Percentiles rank a stretch among this genome's conserved stretches.
Conservation (phyloP, 1,140 invertebrate genomes). For the Thaumetopoea pityocampa region DNA sequence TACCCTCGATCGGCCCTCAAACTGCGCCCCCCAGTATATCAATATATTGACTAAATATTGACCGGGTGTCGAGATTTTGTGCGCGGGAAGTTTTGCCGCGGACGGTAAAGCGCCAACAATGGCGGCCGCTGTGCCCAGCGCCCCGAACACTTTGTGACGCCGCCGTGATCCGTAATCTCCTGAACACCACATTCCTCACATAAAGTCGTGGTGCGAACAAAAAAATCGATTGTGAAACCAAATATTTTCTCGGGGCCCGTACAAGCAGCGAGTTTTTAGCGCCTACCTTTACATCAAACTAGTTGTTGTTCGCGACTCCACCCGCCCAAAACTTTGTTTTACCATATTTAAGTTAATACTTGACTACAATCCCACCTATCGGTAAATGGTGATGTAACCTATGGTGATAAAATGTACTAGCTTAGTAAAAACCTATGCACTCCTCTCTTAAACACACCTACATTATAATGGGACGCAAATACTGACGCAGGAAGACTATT, state of each 20-base stretch:
- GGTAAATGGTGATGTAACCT: too few species aligned
- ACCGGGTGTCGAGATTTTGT: neutral
- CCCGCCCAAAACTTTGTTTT: too few species aligned
- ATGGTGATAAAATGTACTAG: too few species aligned
- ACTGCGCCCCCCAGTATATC: constrained; percentile 2
- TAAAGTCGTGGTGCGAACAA: constrained; percentile 35
- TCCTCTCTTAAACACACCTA: too few species aligned
- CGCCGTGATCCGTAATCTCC: constrained; percentile 47
- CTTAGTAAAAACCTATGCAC: too few species aligned
- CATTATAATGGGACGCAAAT: too few species aligned
- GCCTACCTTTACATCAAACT: constrained; percentile 6
- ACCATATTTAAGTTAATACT: too few species aligned
- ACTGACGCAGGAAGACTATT: too few species aligned
- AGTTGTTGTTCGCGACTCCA: too few species aligned
- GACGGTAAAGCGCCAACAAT: constrained; percentile 25
- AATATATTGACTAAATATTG: constrained; percentile 13
- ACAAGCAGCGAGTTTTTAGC: constrained; percentile 3
- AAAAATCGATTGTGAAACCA: constrained; percentile 18
- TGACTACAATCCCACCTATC: too few species aligned
- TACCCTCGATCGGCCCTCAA: too few species aligned
- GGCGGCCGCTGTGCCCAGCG: constrained; percentile 25
- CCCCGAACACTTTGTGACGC: constrained; percentile 28
- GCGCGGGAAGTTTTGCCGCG: constrained; percentile 1
- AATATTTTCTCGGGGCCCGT: constrained; percentile 16
- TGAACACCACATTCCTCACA: constrained; percentile 58